Base-by-base conservation (phyloP, 2,113 vertebrate genomes). In the Noctilio leporinus region DNA sequence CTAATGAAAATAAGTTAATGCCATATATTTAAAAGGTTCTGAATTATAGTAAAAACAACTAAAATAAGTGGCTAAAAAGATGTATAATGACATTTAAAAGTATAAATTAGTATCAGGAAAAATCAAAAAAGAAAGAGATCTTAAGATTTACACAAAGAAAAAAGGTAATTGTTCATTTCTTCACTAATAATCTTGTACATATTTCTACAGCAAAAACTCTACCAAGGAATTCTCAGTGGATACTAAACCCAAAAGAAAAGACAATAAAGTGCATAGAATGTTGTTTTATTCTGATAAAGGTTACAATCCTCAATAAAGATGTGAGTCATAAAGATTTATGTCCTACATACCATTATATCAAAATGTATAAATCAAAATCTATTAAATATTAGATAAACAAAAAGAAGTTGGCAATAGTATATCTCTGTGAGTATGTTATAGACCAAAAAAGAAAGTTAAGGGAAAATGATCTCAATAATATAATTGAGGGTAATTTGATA, bases 211-310 rank as follows among this genome's bases (percentile, higher is more conserved):
- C 22, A 47, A 55, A 84, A 43, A 47, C 35, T 87, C 16, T 87
- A 73, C 40, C 33, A 80, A 72, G 59, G 20, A 35, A 30, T 45
- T 93, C 35, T 81, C 57, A 12, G 35, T 78, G 19, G 70, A 87
- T 85, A 81, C 45, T 40, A 92, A 72, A 64, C 28, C n/a, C 47
- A 24, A 81, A 93, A 82, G 14, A 93, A 82, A 95, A 96, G 65
- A 70, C 7, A 83, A 17, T 59, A 33, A 96, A 95, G 69, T 89
- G 20, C 6, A 69, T 12, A 78, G 22, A 93, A 55, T 93, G 53
- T 85, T 72, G 88, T 51, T 90, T 95, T 90, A 95, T 93, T 93
- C 76, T 88, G 65, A 96, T 95, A 90, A 97, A 90, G 96, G 69
- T 76, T 59, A 89, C 17, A 93, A 75, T 53, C 26, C 30, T 62